Evolutionary conservation across 2,888 invertebrate genomes (phyloP).

Genomic region (Kuschelorhynchus macadamiae): DNA sequence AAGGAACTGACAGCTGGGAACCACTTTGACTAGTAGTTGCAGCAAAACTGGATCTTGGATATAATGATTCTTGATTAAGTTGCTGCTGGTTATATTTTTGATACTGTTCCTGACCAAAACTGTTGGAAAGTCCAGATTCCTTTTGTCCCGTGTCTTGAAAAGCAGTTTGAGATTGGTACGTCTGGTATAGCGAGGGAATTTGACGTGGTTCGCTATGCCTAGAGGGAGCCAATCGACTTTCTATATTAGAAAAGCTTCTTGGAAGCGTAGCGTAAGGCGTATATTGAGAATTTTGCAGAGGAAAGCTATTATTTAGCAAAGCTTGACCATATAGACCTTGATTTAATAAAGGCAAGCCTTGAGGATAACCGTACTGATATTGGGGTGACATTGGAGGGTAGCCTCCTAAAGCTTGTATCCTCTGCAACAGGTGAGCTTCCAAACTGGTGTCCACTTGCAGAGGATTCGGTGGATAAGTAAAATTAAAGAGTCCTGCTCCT

Average conservation of each 20-base stretch:
- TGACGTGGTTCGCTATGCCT: constrained; percentile 62
- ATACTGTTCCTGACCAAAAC: constrained; percentile 51
- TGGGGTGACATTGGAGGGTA: constrained; percentile 63
- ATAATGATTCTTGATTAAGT: constrained; percentile 36
- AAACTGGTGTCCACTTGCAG: constrained; percentile 57
- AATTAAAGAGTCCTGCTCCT: constrained; percentile 61
- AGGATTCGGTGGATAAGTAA: constrained; percentile 58
- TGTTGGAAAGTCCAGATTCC: constrained; percentile 44
- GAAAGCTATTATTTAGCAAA: constrained; percentile 62
- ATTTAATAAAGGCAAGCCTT: constrained; percentile 49
- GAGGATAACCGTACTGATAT: constrained; percentile 57
- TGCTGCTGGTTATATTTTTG: constrained; percentile 31
- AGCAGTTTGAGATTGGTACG: background rate
- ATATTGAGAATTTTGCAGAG: constrained; percentile 63
- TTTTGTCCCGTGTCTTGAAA: constrained; percentile 1
- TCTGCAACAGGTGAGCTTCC: constrained; percentile 71
- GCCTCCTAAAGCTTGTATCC: constrained; percentile 70
- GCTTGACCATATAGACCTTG: constrained; percentile 34
- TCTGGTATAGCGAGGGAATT: constrained; percentile 51
- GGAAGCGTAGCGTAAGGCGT: constrained; percentile 62
- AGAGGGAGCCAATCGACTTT: constrained; percentile 59
- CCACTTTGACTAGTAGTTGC: constrained; percentile 1
- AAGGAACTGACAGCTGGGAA: constrained; percentile 18
- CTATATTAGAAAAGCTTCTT: constrained; percentile 61
- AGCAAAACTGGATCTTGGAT: constrained; percentile 3